phyloP scores from a whole-genome alignment of 2,888 invertebrate genomes.

The Auanema sp. region DNA sequence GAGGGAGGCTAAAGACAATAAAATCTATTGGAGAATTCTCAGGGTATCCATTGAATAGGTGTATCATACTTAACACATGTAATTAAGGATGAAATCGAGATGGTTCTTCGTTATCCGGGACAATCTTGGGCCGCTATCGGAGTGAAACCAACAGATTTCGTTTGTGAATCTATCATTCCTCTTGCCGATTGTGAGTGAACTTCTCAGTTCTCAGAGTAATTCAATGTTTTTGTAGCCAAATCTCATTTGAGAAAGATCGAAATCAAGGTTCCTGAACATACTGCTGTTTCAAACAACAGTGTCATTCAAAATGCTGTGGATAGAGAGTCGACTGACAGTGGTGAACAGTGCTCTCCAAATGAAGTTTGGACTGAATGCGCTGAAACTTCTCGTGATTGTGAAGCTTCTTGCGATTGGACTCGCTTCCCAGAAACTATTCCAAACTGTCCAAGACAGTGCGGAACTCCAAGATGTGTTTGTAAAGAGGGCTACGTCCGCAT shows the following conservation, averaged over 20 bases:
- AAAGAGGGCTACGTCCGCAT: constrained; percentile 58
- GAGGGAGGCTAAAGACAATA: constrained; percentile 71
- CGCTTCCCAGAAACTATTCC: constrained; percentile 48
- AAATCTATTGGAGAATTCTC: constrained; percentile 80
- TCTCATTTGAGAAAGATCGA: neutral
- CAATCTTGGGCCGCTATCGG: constrained; percentile 86
- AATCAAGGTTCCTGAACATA: neutral
- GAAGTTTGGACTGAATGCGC: constrained; percentile 58
- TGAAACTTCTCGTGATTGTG: constrained; percentile 55
- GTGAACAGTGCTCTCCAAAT: constrained; percentile 52
- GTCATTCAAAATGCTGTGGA: constrained; percentile 2
- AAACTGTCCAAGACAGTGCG: constrained; percentile 41
- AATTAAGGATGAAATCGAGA: constrained; percentile 78
- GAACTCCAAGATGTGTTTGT: constrained; percentile 37
- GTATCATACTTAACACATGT: neutral
- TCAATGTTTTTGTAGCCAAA: constrained; percentile 1
- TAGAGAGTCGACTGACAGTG: constrained; percentile 13
- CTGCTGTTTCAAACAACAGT: neutral
- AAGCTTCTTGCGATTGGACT: constrained; percentile 62
- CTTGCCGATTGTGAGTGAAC: neutral
- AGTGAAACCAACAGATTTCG: constrained; percentile 76
- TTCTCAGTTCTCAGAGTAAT: neutral
- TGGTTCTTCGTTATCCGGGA: constrained; percentile 83
- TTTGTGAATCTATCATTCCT: constrained; percentile 24
- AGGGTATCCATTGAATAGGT: constrained; percentile 17